Base-by-base conservation (phyloP, 1,140 invertebrate species). In the Chironomus striatipennis region DNA sequence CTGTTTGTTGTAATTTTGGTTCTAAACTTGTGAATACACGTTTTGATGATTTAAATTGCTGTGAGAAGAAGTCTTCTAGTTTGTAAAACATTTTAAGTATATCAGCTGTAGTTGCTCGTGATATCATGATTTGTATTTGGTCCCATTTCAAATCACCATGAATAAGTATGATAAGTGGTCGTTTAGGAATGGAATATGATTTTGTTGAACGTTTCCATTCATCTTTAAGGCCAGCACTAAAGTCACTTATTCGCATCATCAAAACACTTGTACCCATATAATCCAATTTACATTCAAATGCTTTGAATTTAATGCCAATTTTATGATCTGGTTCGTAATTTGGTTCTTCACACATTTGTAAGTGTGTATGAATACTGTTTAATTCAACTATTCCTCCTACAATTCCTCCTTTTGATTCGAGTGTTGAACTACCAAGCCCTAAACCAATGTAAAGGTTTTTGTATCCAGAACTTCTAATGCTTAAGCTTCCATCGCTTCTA, bases 221-320 rank as follows among this genome's bases (percentile, higher is more conserved):
- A 83, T 96, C 94, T 74, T 89, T 85, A 67, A 96, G 84, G 70
- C 89, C 90, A 1, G 94, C 90, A 21, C 89, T 89, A 57, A 98
- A 87, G 18, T 89, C 87, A 75, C 92, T 95, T 4, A 97, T 92
- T 73, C 96, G 84, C 0, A 90, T 91, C 92, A 98, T 95, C 65
- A 98, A 84, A 57, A 96, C 94, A 7, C 93, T 93, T 7, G 93
- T 94, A 74, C 95, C 96, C 96, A 98, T 98, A 83, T 98, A 98
- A 84, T 98, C 97, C 21, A 98, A 83, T 18, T 95, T 86, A 75
- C 95, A 86, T 82, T 98, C 95, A 7, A 97, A 81, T 1, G 94
- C 93, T 79, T 90, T 89, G 70, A 97, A 86, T 79, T 90, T 90
- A 72, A 97, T 80, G n/a, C 93, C 91, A 43, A 95, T 85, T 72